Base-by-base conservation (phyloP, 2,797 vertebrate species). In the Bradypodion ventrale region DNA sequence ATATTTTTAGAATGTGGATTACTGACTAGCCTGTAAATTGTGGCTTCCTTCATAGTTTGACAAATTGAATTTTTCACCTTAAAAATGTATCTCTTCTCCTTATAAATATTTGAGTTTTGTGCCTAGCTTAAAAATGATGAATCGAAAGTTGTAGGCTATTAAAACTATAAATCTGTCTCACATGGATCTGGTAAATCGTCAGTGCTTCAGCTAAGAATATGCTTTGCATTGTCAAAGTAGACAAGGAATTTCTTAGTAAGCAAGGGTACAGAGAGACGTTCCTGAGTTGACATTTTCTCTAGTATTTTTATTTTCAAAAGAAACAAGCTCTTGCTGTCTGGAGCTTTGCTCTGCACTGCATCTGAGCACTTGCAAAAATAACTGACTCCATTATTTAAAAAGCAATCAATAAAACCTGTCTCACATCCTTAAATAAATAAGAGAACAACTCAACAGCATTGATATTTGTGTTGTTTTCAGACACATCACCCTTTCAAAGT, bases 31-130 rank as follows among this genome's bases (percentile, higher is more conserved):
- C 32, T 12, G 37, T 46, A 5, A 35, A 62, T 25, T 40, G 32
- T 78, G 35, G 59, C 25, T 80, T 80, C 37, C n/a, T 42, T 79
- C 32, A 60, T 79, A 46, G 56, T 80, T 59, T 80, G 35, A 56
- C 60, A 75, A 75, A 79, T 56, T 2, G 49, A 65, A 23, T 82
- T 87, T 10, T 46, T n/a, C 16, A 23, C 46, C 49, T 66, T 84
- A 82, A 89, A n/a, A 84, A 77, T 80, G 32, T 69, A 76, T 65
- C 75, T 88, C 80, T 6, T 59, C 23, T 85, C 84, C 21, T 2
- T 78, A 21, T 83, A 72, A 65, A 87, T 13, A 84, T 80, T 83
- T 86, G 42, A 91, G 81, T 83, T 78, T 46, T 29, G 81, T 7
- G 66, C 25, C 62, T 16, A 27, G 88, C 85, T 82, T 76, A 77